Conservation (phyloP, 1,140 invertebrate species). For the Drosophila littoralis region DNA sequence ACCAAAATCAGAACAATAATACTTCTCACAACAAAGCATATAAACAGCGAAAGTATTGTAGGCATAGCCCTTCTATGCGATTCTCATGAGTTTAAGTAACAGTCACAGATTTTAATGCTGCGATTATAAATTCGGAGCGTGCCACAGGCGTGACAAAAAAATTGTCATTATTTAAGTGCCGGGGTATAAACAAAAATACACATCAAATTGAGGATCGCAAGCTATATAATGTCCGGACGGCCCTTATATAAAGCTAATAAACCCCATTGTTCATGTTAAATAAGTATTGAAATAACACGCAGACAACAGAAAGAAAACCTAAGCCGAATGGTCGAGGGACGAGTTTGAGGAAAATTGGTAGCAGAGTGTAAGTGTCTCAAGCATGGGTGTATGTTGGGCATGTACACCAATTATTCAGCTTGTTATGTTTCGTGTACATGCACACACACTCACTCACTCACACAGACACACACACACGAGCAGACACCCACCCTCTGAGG, state of each 20-base stretch:
- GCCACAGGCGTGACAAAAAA: no score
- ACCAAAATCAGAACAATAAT: no score
- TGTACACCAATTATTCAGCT: conserved; percentile 80
- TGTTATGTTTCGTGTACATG: conserved; percentile 70
- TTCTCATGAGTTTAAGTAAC: no score
- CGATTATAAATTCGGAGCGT: no score
- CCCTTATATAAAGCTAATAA: neutral
- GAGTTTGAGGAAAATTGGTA: neutral
- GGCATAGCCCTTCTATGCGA: no score
- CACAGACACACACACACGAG: neutral
- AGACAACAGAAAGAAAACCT: conserved; percentile 26
- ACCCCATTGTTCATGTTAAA: neutral
- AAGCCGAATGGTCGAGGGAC: conserved; percentile 35
- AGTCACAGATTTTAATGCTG: no score
- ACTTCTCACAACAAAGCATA: no score
- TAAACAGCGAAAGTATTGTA: no score
- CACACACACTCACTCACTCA: conserved; percentile 2
- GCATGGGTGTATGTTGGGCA: conserved; percentile 48
- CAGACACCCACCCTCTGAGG: neutral
- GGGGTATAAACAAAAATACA: no score
- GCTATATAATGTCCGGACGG: no score
- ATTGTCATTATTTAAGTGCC: no score
- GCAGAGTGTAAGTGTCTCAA: conserved; percentile 4
- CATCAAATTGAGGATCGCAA: no score
- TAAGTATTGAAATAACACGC: neutral